Evolutionary conservation across 2,888 invertebrate genomes (phyloP).

Genomic region (Masnerella sp.): DNA sequence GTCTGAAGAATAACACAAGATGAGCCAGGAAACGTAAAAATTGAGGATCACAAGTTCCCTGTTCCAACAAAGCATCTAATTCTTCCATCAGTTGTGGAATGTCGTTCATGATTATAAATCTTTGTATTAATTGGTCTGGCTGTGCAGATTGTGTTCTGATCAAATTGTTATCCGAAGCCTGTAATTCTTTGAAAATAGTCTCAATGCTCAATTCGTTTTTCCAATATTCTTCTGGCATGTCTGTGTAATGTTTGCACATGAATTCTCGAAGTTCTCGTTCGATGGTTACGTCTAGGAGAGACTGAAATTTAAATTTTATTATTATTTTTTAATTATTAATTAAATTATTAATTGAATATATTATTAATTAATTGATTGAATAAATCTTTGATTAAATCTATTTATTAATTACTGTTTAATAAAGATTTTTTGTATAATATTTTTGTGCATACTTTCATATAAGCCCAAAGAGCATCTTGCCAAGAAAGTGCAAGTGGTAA

Average conservation of each 20-base stretch:
- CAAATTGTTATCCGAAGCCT: slow-evolving; percentile 80
- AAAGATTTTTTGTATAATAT: too few species aligned
- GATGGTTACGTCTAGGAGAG: slow-evolving; percentile 90
- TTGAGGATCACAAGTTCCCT: slow-evolving; percentile 79
- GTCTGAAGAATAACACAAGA: slow-evolving; percentile 88
- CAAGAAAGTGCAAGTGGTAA: slow-evolving; percentile 88
- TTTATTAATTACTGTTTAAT: too few species aligned
- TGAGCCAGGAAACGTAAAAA: slow-evolving; percentile 91
- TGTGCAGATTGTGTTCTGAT: slow-evolving; percentile 82
- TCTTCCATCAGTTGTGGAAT: slow-evolving; percentile 85
- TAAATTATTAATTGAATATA: too few species aligned
- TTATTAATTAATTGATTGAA: too few species aligned
- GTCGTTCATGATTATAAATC: slow-evolving; percentile 90
- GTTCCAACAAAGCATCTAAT: slow-evolving; percentile 83
- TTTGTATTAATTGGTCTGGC: slow-evolving; percentile 88
- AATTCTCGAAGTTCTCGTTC: slow-evolving; percentile 86
- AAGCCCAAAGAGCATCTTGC: slow-evolving; percentile 95
- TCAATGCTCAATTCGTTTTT: slow-evolving; percentile 84
- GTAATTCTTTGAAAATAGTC: slow-evolving; percentile 84
- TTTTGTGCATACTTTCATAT: too few species aligned
- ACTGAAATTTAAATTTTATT: too few species aligned
- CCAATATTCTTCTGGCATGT: slow-evolving; percentile 85
- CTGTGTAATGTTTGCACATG: slow-evolving; percentile 79
- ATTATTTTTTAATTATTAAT: too few species aligned
- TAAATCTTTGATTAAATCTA: too few species aligned